Evolutionary conservation across 1,140 invertebrate genomes (phyloP), one percentile per base, ranked within the genome.

Genomic region (Dreissena polymorpha): DNA sequence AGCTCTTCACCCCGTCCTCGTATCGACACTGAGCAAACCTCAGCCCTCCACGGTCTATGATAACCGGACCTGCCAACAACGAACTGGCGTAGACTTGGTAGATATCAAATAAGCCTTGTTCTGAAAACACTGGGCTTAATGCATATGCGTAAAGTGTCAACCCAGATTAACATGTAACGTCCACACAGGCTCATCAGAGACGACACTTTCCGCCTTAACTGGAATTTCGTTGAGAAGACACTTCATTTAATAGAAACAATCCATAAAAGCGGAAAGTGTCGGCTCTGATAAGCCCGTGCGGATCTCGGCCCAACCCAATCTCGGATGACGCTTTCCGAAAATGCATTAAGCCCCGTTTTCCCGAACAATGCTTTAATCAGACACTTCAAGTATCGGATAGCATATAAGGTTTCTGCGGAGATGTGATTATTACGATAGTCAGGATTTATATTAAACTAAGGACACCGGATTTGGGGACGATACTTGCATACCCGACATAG

Each of bases 21-120:
- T 80, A 72, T 64, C 78, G 60, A 72, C 78, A 80, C 14, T 80
- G 78, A 0, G 68, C 51, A 39, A 80, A 80, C 23, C 78, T 53
- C 7, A 80, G 69, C 16, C 78, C 78, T 13, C 51, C 29, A 23
- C 65, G 60, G 50, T 80, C 12, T 29, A 80, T 70, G 39, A 3
- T 16, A 18, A 79, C 63, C 12, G 12, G 8, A 27, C 76, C 76
- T 78, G 65, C 27, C 23, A 77, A 65, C 0, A 65, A 67, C 0
- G 55, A 10, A 64, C 39, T 39, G 39, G 18, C 6, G 55, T 51
- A 71, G 51, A 14, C 49, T 50, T 50, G 12, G n/a, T 69, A 16
- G 7, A n/a, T 69, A 23, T 25, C 13, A 72, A n/a, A 72, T 16
- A 39, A 14, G 53, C n/a, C 49, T 25, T 6, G n/a, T 50, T 73